A percentile compares a stretch with the other conserved stretches of the same genome.
Evolutionary conservation across 2,888 invertebrate species (phyloP).

Genomic region (Archaeoteleia sp.): DNA sequence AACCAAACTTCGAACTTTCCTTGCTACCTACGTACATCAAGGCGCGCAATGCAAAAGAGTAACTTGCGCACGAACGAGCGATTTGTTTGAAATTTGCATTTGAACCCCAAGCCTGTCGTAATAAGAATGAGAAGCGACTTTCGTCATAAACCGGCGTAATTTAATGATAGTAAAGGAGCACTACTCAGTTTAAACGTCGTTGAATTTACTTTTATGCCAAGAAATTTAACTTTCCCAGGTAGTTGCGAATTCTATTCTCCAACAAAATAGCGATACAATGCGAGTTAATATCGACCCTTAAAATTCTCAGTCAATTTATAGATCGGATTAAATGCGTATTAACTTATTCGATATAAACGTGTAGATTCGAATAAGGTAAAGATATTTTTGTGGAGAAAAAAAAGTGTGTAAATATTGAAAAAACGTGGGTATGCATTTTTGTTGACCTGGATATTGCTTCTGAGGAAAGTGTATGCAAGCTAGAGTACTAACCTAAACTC

Average conservation of each 20-base stretch:
- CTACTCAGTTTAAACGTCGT: conserved; percentile 49
- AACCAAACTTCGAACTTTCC: conserved; percentile 52
- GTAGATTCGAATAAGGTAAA: too few species aligned
- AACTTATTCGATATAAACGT: too few species aligned
- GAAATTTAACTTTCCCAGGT: conserved; percentile 38
- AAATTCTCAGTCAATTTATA: too few species aligned
- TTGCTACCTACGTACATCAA: conserved; percentile 17
- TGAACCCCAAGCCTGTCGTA: conserved; percentile 56
- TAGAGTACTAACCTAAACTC: too few species aligned
- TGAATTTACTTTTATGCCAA: conserved; percentile 56
- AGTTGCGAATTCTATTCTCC: conserved; percentile 24
- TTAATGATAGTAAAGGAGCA: conserved; percentile 52
- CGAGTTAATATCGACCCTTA: conserved; percentile 38
- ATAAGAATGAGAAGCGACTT: conserved; percentile 58
- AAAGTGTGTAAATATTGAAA: too few species aligned
- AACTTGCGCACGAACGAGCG: conserved; percentile 49
- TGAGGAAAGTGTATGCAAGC: too few species aligned
- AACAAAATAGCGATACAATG: conserved; percentile 26
- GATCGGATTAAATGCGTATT: too few species aligned
- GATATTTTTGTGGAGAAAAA: too few species aligned
- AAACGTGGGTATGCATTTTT: too few species aligned
- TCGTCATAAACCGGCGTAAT: conserved; percentile 58
- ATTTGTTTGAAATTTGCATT: conserved; percentile 62
- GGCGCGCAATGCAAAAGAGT: conserved; percentile 24
- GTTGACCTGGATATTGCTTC: too few species aligned